Evolutionary conservation across 2,113 vertebrate species (phyloP).

Genomic region (Castor canadensis): DNA sequence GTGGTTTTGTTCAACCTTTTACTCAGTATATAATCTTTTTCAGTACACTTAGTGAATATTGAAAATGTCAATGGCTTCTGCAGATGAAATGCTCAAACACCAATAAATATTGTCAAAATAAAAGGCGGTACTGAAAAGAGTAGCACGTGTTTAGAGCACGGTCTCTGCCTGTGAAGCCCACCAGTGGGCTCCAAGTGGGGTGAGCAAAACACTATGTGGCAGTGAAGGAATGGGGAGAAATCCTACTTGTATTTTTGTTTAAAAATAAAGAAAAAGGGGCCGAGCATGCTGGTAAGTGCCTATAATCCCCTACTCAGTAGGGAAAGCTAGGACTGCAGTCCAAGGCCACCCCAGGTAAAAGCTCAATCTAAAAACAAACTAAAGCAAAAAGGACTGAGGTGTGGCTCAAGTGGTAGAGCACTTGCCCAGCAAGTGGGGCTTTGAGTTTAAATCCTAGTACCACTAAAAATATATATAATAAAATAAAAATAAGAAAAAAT

Average conservation of each 20-base stretch:
- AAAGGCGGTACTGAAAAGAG: not conserved
- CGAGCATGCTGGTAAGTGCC: no score
- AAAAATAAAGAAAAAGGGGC: not conserved
- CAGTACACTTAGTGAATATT: not conserved
- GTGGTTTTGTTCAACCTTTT: not conserved
- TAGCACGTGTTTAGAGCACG: not conserved
- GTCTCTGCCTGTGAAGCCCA: not conserved
- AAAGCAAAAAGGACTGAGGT: no score
- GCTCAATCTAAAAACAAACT: no score
- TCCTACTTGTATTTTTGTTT: not conserved
- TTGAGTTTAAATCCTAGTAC: no score
- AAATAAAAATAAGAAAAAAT: not conserved
- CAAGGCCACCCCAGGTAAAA: no score
- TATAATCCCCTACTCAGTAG: no score
- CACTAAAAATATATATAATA: no score
- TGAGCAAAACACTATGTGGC: not conserved
- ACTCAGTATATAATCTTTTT: not conserved
- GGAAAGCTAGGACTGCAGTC: no score
- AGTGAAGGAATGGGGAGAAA: not conserved
- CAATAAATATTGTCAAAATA: not conserved
- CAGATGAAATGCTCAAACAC: not conserved
- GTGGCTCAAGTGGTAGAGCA: no score
- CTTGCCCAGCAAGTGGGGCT: no score
- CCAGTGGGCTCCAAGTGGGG: not conserved
- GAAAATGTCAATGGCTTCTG: slow-evolving; percentile 4